These are phyloP conservation scores for Setipinna tenuifilis DNA, from an alignment of 2,797 vertebrate species.

Conservation along the genomic window DNA sequence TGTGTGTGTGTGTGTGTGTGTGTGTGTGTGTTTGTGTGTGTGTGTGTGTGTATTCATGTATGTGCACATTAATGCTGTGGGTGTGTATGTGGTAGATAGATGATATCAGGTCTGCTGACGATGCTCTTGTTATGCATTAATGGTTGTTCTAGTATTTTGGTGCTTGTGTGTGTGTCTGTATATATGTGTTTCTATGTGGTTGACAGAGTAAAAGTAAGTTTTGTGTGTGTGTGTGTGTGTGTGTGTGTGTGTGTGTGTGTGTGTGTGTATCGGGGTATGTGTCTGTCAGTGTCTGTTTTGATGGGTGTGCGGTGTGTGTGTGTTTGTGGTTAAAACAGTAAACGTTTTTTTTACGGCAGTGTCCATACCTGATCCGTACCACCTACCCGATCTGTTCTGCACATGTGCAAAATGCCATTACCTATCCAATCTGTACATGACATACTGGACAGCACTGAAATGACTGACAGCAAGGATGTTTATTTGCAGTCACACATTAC, in stretches of 20 bases:
- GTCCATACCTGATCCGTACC: no score
- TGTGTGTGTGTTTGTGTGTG: slow-evolving; percentile 38
- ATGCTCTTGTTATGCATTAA: not conserved
- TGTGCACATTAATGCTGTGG: not conserved
- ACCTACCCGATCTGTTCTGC: no score
- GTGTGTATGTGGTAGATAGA: not conserved
- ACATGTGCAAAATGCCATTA: no score
- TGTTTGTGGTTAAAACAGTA: no score
- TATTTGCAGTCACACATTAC: no score
- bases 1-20: slow-evolving; percentile 34
- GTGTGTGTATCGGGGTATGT: not conserved
- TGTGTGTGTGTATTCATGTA: not conserved
- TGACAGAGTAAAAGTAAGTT: not conserved
- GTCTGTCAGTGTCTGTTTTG: not conserved
- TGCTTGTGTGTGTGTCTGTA: not conserved
- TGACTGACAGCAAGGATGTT: no score
- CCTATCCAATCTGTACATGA: no score
- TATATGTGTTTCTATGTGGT: not conserved
- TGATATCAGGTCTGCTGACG: slow-evolving; percentile 9
- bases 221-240: not conserved
- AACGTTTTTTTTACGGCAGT: no score
- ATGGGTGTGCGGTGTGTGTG: not conserved
- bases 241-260: not conserved
- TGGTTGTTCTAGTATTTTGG: not conserved
- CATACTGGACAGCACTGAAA: no score